Conservation (phyloP, 2,888 invertebrate genomes). For the Bellardia pandia region DNA sequence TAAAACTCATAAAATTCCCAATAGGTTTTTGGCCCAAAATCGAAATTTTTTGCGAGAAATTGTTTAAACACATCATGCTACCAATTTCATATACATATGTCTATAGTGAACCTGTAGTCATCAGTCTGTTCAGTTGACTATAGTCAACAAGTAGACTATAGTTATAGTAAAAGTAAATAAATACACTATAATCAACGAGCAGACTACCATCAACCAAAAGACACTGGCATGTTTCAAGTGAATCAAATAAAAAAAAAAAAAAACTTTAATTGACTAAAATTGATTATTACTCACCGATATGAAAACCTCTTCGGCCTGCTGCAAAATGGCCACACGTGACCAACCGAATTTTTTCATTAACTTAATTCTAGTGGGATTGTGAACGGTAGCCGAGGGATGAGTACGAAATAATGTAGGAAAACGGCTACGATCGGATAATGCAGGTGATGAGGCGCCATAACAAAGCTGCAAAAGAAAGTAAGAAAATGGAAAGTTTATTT, state of each 20-base stretch:
- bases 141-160: conserved; percentile 70
- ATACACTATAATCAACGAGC: conserved; percentile 68
- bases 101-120: conserved; percentile 8
- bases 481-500: not conserved
- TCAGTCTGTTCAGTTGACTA: conserved; percentile 53
- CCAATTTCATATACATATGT: not conserved
- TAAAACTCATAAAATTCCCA: no score
- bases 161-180: conserved; percentile 48
- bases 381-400: conserved; percentile 99
- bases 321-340: conserved; percentile 98
- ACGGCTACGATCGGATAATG: conserved; percentile 97
- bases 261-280: not conserved
- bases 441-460: conserved; percentile 99
- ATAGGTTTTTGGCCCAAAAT: no score
- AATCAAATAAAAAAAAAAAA: not conserved
- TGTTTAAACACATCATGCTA: no score
- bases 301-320: conserved; percentile 99
- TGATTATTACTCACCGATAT: conserved; percentile 89
- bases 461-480: conserved; percentile 89
- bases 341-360: conserved; percentile 98
- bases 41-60: no score
- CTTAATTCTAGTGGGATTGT: conserved; percentile 98
- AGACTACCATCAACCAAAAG: conserved; percentile 67
- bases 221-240: not conserved
- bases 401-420: conserved; percentile 99